phyloP scores from a whole-genome alignment of 2,113 vertebrate species.

The Crotalus helleri region DNA sequence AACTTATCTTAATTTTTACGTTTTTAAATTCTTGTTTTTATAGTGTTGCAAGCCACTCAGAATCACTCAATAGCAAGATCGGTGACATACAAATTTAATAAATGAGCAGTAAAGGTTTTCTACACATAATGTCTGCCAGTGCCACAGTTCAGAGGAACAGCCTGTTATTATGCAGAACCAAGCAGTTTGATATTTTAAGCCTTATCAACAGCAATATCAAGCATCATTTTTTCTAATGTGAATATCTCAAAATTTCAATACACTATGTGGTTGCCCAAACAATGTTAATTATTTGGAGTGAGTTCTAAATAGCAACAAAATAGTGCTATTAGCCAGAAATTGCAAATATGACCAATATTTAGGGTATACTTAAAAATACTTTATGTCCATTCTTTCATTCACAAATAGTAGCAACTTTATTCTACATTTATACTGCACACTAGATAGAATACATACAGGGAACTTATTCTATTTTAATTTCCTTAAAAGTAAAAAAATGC shows the following conservation, averaged over 20 bases:
- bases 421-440: not conserved
- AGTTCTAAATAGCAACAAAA: not conserved
- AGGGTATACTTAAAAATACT: not conserved
- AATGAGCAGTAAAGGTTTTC: not conserved
- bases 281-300: not conserved
- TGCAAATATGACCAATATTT: not conserved
- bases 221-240: not conserved
- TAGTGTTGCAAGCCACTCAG: not conserved
- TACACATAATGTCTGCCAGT: not conserved
- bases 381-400: not conserved
- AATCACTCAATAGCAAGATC: not conserved
- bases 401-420: not conserved
- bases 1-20: not conserved
- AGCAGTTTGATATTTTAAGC: not conserved
- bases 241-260: not conserved
- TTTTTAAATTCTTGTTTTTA: not conserved
- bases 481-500: not conserved
- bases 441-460: not conserved
- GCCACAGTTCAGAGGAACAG: not conserved
- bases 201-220: not conserved
- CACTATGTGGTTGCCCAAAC: not conserved
- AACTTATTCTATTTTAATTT: not conserved
- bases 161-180: not conserved
- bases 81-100: not conserved
- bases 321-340: not conserved